phyloP scores from a whole-genome alignment of 2,888 invertebrate species.

The Athalia cordata region DNA sequence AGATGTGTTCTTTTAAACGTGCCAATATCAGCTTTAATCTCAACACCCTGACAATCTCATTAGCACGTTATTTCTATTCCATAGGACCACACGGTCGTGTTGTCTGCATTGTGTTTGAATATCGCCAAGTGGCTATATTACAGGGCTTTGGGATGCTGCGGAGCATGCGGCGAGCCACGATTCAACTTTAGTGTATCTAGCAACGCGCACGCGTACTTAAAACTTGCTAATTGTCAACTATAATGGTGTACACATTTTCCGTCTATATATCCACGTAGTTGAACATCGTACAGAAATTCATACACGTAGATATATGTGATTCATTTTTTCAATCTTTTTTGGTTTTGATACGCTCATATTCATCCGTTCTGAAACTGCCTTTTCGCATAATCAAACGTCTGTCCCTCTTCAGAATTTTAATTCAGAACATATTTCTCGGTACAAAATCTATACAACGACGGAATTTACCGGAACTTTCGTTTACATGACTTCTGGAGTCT shows the following conservation, averaged over 20 bases:
- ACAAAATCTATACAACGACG: too few species aligned
- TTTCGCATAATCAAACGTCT: too few species aligned
- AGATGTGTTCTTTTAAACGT: neutral
- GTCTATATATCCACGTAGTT: neutral
- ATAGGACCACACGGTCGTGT: conserved; percentile 61
- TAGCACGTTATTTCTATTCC: conserved; percentile 62
- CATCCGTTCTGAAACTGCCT: too few species aligned
- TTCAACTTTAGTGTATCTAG: conserved; percentile 55
- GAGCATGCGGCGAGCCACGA: conserved; percentile 59
- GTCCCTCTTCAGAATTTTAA: too few species aligned
- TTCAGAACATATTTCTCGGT: too few species aligned
- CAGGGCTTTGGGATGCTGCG: conserved; percentile 63
- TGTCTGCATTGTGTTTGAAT: conserved; percentile 65
- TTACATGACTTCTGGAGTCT: too few species aligned
- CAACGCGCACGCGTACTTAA: conserved; percentile 55
- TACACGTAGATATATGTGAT: too few species aligned
- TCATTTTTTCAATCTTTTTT: too few species aligned
- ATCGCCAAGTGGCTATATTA: conserved; percentile 66
- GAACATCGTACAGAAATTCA: too few species aligned
- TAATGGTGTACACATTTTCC: conserved; percentile 10
- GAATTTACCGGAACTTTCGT: too few species aligned
- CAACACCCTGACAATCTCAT: conserved; percentile 54
- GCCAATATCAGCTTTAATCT: conserved; percentile 16
- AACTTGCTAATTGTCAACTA: conserved; percentile 25
- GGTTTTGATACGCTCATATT: too few species aligned